phyloP scores from a whole-genome alignment of 2,113 vertebrate species.

The Siniperca chuatsi region DNA sequence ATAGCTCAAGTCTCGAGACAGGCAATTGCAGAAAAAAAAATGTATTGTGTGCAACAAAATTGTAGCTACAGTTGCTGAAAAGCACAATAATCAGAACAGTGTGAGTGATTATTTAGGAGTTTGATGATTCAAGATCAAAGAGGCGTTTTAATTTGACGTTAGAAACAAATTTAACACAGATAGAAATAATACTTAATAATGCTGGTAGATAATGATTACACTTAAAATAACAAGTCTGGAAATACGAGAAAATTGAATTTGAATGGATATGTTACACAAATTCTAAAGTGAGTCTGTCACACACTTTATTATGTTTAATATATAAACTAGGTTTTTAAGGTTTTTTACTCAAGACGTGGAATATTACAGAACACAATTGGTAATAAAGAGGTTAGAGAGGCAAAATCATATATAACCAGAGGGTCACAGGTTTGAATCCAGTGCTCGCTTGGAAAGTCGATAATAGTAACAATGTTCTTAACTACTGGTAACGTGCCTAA shows the following conservation, averaged over 20 bases:
- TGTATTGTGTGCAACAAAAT: constrained; percentile 30
- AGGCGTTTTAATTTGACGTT: constrained; percentile 18
- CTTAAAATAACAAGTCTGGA: not conserved
- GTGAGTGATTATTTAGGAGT: constrained; percentile 39
- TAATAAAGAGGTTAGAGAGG: not conserved
- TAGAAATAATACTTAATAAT: constrained; percentile 5
- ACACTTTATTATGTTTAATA: not conserved
- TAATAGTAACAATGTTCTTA: not conserved
- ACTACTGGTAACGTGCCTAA: not conserved
- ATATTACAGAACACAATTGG: not conserved
- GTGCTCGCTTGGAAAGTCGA: not conserved
- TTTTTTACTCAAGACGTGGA: not conserved
- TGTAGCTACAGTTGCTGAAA: constrained; percentile 33
- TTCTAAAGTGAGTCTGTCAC: not conserved
- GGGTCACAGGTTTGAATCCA: not conserved
- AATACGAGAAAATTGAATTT: constrained; percentile 11
- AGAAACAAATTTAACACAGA: constrained; percentile 2
- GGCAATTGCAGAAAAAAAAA: constrained; percentile 50
- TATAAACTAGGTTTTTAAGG: not conserved
- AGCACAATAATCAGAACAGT: constrained; percentile 22
- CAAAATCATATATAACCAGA: not conserved
- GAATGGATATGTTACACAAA: not conserved
- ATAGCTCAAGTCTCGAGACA: constrained; percentile 59
- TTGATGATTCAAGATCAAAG: constrained; percentile 13
- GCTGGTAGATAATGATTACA: not conserved